phyloP scores from a whole-genome alignment of 1,140 invertebrate species.

The Eulimnadia texana region DNA sequence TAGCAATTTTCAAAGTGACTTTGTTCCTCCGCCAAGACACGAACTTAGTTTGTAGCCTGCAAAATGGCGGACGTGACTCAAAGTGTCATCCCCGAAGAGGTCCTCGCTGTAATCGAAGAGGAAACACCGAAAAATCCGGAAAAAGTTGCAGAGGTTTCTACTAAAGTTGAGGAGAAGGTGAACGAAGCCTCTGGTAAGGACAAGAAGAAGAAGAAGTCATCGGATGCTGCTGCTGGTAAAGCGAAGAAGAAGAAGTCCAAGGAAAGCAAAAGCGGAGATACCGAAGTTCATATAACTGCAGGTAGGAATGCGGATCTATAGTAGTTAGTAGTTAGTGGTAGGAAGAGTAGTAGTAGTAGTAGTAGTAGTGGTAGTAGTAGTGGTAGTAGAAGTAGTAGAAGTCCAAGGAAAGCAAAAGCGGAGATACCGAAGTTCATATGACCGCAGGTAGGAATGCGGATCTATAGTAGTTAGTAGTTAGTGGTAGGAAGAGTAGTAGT shows the following conservation, averaged over 20 bases:
- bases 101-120: not conserved
- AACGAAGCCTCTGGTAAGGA: not conserved
- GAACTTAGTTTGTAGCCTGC: too few relatives aligned
- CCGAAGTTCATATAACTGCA: not conserved
- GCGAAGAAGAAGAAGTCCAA: not conserved
- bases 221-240: not conserved
- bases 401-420: not conserved
- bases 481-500: too few relatives aligned
- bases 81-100: not conserved
- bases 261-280: not conserved
- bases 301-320: not conserved
- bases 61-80: not conserved
- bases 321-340: too few relatives aligned
- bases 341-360: too few relatives aligned
- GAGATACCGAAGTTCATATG: not conserved
- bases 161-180: not conserved
- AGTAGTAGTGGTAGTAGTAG: too few relatives aligned
- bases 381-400: not conserved
- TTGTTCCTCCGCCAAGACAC: too few relatives aligned
- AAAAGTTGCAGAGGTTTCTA: not conserved
- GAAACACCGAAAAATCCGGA: not conserved
- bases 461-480: too few relatives aligned
- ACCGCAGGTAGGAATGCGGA: not conserved
- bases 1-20: too few relatives aligned
- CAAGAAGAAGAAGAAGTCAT: not conserved